Evolutionary conservation across 2,113 vertebrate species (phyloP).

Genomic region (Ammodytes dubius): DNA sequence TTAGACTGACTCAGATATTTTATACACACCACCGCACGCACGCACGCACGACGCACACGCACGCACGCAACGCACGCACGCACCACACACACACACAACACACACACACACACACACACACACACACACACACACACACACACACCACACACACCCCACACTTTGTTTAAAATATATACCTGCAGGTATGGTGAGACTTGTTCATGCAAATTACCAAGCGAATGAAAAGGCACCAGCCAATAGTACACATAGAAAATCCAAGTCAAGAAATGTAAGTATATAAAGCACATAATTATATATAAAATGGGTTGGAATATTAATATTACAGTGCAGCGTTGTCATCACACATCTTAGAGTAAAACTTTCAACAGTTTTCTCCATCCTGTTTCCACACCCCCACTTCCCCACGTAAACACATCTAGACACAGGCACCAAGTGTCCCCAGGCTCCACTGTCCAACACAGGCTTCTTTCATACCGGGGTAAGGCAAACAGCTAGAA

Average conservation of each 20-base stretch:
- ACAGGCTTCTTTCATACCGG: constrained; percentile 76
- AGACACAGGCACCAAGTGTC: constrained; percentile 73
- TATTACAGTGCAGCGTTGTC: not conserved
- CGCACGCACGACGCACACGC: not conserved
- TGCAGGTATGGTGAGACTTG: constrained; percentile 4
- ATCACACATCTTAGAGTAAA: constrained; percentile 3
- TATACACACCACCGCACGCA: constrained; percentile 26
- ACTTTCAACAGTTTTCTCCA: constrained; percentile 36
- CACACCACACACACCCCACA: not conserved
- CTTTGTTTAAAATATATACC: constrained; percentile 1
- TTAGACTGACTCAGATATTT: constrained; percentile 31
- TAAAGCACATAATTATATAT: not conserved
- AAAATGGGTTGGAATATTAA: not conserved
- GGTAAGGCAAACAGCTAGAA: constrained; percentile 73
- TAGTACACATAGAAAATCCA: not conserved
- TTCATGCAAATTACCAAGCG: not conserved
- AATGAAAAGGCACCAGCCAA: not conserved
- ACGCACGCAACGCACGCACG: not conserved
- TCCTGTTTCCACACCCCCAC: not conserved
- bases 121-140: not conserved
- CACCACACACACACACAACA: not conserved
- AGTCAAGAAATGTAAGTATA: not conserved
- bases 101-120: constrained; percentile 5
- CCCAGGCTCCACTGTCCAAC: constrained; percentile 65
- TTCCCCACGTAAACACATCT: constrained; percentile 43